Conservation (phyloP, 2,797 vertebrate species). For the Antennarius maculatus region DNA sequence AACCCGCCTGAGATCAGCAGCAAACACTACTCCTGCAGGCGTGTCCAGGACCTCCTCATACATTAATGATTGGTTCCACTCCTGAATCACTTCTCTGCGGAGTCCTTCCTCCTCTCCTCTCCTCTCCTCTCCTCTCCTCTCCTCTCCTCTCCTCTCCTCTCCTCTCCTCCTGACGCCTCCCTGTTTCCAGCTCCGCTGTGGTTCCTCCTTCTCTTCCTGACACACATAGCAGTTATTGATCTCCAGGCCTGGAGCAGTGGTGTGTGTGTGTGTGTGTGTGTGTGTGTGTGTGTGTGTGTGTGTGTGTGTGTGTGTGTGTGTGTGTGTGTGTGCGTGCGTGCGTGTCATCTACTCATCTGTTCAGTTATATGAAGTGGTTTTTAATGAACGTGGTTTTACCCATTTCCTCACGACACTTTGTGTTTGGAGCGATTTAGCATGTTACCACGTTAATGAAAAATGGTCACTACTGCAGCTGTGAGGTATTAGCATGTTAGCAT, state of each 20-base stretch:
- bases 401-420: too few relatives aligned
- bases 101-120: background rate
- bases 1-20: too few relatives aligned
- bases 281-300: background rate
- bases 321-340: too few relatives aligned
- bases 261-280: background rate
- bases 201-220: constrained; percentile 28
- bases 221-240: constrained; percentile 44
- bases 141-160: background rate
- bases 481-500: too few relatives aligned
- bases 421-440: too few relatives aligned
- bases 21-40: too few relatives aligned
- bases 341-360: too few relatives aligned
- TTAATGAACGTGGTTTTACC: too few relatives aligned
- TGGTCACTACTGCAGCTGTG: too few relatives aligned
- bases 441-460: too few relatives aligned
- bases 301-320: too few relatives aligned
- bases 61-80: background rate
- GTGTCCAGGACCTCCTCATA: background rate
- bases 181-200: background rate
- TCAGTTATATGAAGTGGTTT: too few relatives aligned
- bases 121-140: background rate
- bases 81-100: background rate
- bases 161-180: background rate
- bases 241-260: constrained; percentile 20